Percentiles rank a stretch among this genome's conserved stretches.
These are phyloP conservation scores for Saguinus midas DNA, from an alignment of 2,113 vertebrate species.

Conservation along the genomic window DNA sequence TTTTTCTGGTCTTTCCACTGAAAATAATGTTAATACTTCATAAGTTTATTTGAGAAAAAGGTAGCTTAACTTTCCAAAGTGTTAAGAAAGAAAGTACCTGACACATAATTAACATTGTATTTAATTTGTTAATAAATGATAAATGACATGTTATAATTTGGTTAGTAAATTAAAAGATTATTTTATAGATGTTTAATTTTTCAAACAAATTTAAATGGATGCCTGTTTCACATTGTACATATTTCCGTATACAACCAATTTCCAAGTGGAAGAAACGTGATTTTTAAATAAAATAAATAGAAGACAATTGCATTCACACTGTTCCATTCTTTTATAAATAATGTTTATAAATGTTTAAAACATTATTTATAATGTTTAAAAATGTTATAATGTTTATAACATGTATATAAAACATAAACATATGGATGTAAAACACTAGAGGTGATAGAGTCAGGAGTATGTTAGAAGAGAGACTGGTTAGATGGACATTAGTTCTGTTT, in stretches of 20 bases:
- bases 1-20: neutral
- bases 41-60: neutral
- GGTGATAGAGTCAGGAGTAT: neutral
- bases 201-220: neutral
- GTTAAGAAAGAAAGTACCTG: neutral
- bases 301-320: neutral
- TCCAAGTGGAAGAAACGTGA: neutral
- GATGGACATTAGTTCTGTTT: neutral
- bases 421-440: neutral
- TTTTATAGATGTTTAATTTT: constrained; percentile 30
- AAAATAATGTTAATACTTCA: neutral
- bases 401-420: neutral
- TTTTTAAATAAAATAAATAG: constrained; percentile 7
- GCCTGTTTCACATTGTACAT: neutral
- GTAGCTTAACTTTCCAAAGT: neutral
- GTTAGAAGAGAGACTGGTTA: neutral
- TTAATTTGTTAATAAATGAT: neutral
- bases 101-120: neutral
- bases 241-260: neutral
- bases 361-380: neutral
- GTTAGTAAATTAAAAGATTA: neutral
- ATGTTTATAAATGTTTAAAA: neutral
- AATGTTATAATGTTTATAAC: neutral
- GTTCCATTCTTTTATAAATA: constrained; percentile 14
- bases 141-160: neutral